phyloP scores from a whole-genome alignment of 2,113 vertebrate genomes.

The Psettodes erumei region DNA sequence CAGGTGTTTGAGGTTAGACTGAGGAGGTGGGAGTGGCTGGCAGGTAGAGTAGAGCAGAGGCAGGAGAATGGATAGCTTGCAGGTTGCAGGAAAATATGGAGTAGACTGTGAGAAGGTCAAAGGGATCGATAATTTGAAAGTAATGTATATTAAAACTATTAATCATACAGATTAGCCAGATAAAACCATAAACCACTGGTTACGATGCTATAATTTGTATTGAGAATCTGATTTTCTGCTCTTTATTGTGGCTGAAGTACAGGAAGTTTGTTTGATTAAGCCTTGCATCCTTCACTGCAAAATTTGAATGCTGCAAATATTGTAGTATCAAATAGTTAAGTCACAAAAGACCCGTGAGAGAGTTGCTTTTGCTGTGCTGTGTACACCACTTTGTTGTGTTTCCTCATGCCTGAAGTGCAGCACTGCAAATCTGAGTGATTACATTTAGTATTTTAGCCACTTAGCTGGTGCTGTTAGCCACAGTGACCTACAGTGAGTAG shows the following conservation, averaged over 20 bases:
- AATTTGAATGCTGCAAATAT: neutral
- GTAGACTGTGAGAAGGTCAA: too few species aligned
- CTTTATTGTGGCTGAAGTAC: neutral
- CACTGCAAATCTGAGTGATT: conserved; percentile 18
- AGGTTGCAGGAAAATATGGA: too few species aligned
- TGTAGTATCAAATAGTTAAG: too few species aligned
- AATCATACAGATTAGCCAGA: neutral
- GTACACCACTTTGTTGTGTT: neutral
- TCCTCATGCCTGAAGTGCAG: conserved; percentile 5
- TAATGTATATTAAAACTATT: conserved; percentile 1
- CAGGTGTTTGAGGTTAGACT: too few species aligned
- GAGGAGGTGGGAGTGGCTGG: too few species aligned
- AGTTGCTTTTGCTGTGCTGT: neutral
- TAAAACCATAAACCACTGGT: neutral
- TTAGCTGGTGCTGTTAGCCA: neutral
- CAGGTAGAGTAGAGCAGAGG: too few species aligned
- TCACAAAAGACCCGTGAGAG: too few species aligned
- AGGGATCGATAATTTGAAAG: neutral
- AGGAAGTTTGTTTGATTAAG: neutral
- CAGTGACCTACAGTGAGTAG: conserved; percentile 11
- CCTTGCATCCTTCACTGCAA: neutral
- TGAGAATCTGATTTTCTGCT: neutral
- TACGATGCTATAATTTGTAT: neutral
- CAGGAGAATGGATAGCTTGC: too few species aligned
- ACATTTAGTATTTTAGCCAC: conserved; percentile 22